Conservation (phyloP, 2,113 vertebrate species). For the Arizona elegans region DNA sequence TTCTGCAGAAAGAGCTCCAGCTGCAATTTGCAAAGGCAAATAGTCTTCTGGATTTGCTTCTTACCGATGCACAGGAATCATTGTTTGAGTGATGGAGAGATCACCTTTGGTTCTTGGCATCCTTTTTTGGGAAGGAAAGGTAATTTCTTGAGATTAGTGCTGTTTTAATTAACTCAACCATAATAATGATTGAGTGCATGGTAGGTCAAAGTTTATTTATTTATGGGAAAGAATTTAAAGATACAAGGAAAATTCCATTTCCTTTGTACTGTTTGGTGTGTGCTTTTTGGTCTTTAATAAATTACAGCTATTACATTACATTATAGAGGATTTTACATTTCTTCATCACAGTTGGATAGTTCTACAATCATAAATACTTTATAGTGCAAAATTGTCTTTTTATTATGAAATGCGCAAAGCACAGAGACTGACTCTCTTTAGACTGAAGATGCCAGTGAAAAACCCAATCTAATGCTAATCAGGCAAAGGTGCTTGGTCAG, state of each 20-base stretch:
- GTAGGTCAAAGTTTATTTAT: not conserved
- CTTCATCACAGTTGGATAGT: conserved; percentile 4
- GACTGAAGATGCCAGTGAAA: not conserved
- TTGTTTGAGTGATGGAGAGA: conserved; percentile 1
- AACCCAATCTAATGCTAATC: rapidly evolving
- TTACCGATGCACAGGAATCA: not conserved
- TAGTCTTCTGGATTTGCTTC: not conserved
- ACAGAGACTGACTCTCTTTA: not conserved
- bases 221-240: not conserved
- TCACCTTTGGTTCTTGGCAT: not conserved
- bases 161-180: conserved; percentile 13
- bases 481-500: rapidly evolving
- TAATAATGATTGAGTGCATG: not conserved
- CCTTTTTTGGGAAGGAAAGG: not conserved
- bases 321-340: not conserved
- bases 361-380: conserved; percentile 21
- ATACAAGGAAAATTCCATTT: not conserved
- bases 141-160: not conserved
- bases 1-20: conserved; percentile 21
- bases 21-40: conserved; percentile 15
- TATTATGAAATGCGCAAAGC: not conserved
- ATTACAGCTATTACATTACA: not conserved
- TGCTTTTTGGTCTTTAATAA: conserved; percentile 6
- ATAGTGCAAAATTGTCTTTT: conserved; percentile 11
- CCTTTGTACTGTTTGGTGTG: not conserved